These are phyloP conservation scores for Parapsyche elsis DNA, from an alignment of 1,140 invertebrate genomes.

Conservation along the genomic window DNA sequence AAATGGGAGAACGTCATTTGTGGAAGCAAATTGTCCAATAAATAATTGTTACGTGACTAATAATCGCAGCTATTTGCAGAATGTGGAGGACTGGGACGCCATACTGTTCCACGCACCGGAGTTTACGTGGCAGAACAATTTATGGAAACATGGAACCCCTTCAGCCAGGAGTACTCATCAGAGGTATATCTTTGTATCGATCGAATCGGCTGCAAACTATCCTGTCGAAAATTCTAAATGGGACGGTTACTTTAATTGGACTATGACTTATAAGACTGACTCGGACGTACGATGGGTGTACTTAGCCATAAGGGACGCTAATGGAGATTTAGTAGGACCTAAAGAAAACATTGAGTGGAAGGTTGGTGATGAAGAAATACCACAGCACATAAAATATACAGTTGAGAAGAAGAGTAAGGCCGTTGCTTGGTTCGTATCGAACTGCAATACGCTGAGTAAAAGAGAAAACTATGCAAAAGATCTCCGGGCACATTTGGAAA, in stretches of 20 bases:
- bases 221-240: slow-evolving; percentile 59
- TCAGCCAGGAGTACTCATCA: slow-evolving; percentile 60
- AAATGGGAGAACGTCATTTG: slow-evolving; percentile 59
- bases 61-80: slow-evolving; percentile 21
- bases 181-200: slow-evolving; percentile 66
- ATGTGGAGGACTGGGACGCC: slow-evolving; percentile 38
- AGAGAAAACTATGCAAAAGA: slow-evolving; percentile 71
- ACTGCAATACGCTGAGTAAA: slow-evolving; percentile 70
- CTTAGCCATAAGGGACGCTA: slow-evolving; percentile 61
- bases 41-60: slow-evolving; percentile 50
- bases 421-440: slow-evolving; percentile 76
- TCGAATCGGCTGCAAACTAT: slow-evolving; percentile 66
- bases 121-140: slow-evolving; percentile 36
- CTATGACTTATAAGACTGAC: slow-evolving; percentile 69
- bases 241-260: slow-evolving; percentile 71
- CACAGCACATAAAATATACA: slow-evolving; percentile 54
- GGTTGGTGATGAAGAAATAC: slow-evolving; percentile 38
- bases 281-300: slow-evolving; percentile 68
- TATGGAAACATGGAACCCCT: slow-evolving; percentile 58
- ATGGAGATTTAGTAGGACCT: slow-evolving; percentile 61
- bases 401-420: slow-evolving; percentile 62
- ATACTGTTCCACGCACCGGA: slow-evolving; percentile 48
- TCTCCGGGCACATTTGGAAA: slow-evolving; percentile 67
- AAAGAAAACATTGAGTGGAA: slow-evolving; percentile 60
- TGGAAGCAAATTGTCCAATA: slow-evolving; percentile 54